Conservation (phyloP, 2,113 vertebrate genomes). For the Anhinga anhinga region DNA sequence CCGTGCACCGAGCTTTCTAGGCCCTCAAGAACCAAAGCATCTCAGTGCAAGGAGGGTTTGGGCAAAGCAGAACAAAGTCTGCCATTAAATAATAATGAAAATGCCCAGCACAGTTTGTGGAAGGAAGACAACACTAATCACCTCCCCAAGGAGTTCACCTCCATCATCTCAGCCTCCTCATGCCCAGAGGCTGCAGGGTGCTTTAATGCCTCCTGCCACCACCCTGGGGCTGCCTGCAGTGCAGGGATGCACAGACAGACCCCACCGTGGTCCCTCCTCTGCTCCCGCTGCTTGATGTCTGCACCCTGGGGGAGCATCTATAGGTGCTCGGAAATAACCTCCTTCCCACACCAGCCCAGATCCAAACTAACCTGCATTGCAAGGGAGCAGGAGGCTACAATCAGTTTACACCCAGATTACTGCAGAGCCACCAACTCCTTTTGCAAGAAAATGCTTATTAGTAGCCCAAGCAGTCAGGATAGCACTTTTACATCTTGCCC, state of each 20-base stretch:
- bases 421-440: not conserved
- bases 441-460: not conserved
- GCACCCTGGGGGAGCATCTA: not conserved
- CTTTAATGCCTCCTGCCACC: not conserved
- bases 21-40: not conserved
- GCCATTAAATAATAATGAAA: not conserved
- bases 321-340: not conserved
- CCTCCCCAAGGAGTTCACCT: not conserved
- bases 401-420: not conserved
- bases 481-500: not conserved
- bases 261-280: rapidly evolving
- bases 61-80: not conserved
- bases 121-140: not conserved
- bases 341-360: not conserved
- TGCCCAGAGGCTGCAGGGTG: not conserved
- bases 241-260: not conserved
- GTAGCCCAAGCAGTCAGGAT: not conserved
- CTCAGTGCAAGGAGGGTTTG: not conserved
- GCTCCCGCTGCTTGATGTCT: not conserved
- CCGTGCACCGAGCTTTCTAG: rapidly evolving
- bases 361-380: not conserved
- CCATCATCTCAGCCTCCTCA: not conserved
- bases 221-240: not conserved
- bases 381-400: not conserved
- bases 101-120: not conserved